Evolutionary conservation across 1,140 invertebrate species (phyloP).

Genomic region (Aphidius ervi): DNA sequence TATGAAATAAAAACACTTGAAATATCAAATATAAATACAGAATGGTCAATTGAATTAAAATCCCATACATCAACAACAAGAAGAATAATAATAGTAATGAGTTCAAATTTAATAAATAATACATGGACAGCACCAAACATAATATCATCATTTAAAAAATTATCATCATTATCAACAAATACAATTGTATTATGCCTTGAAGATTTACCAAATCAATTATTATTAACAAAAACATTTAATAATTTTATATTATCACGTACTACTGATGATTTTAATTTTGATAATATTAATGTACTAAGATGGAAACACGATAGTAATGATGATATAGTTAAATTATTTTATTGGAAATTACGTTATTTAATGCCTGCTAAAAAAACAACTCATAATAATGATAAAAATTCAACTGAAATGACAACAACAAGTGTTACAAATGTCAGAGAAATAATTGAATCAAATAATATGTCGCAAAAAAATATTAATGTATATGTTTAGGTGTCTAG

Average conservation of each 20-base stretch:
- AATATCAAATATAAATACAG: constrained; percentile 40
- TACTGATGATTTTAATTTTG: constrained; percentile 28
- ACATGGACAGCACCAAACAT: constrained; percentile 45
- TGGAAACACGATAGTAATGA: constrained; percentile 31
- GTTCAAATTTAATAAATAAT: constrained; percentile 38
- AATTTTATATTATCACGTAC: constrained; percentile 21
- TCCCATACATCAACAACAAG: constrained; percentile 37
- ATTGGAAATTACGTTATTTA: constrained; percentile 44
- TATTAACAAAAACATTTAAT: constrained; percentile 39
- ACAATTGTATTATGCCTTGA: constrained; percentile 42
- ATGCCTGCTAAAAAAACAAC: constrained; percentile 39
- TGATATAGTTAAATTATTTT: constrained; percentile 33
- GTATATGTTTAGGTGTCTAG: too few relatives aligned
- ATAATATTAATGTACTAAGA: constrained; percentile 37
- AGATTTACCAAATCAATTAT: constrained; percentile 36
- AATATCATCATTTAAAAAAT: constrained; percentile 36
- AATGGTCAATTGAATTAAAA: constrained; percentile 46
- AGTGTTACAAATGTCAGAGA: not conserved
- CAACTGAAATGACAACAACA: constrained; percentile 25
- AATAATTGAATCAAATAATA: too few relatives aligned
- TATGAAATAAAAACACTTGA: constrained; percentile 48
- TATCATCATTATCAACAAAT: constrained; percentile 32
- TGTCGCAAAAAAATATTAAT: too few relatives aligned
- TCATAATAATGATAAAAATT: too few relatives aligned
- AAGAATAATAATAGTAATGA: constrained; percentile 43